Base-by-base conservation (phyloP, 2,888 invertebrate genomes). In the Spicauda simplicius region DNA sequence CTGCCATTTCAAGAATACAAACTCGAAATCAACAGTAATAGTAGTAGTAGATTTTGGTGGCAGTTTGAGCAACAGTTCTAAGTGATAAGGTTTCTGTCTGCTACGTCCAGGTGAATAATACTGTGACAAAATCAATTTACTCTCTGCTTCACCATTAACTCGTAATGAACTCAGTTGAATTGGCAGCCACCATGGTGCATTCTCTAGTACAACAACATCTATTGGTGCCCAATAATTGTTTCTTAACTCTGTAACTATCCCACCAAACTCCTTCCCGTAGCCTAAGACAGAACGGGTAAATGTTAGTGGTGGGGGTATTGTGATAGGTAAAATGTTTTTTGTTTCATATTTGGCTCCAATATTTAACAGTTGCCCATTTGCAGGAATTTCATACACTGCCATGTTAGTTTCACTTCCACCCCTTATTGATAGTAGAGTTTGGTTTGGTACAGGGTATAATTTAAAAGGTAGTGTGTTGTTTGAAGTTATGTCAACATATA, bases 1-100 rank as follows among this genome's bases (percentile, higher is more conserved):
- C 79, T 98, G 97, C 98, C 99, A 99, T 90, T 99, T 99, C 6
- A 99, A 94, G 82, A 99, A 98, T n/a, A 98, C 96, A 88, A 97
- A 97, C 86, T 99, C 98, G 90, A 99, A 98, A 80, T 98, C 97
- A 73, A 98, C 95, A 10, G 96, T 96, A 61, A 99, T 94, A 71
- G 96, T 95, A 0, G 97, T 97, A 7, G 96, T 95, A 0, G 98
- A 97, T 73, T 95, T 95, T 0, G 98, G 94, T 10, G 98, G 98
- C 68, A 99, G 86, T 72, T 94, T 94, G 54, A 99, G 89, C 0
- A 97, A 94, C 25, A 98, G 88, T 86, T 99, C 99, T 64, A 99
- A 90, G 80, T 98, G 97, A 82, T 98, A 97, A 0, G 98, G 97
- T 64, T 96, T 95, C 77, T 95, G 94, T 50, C 99, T 94, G 82